Percentiles rank a stretch among this genome's conserved stretches.
Conservation (phyloP, 2,113 vertebrate genomes). For the Thymallus thymallus region DNA sequence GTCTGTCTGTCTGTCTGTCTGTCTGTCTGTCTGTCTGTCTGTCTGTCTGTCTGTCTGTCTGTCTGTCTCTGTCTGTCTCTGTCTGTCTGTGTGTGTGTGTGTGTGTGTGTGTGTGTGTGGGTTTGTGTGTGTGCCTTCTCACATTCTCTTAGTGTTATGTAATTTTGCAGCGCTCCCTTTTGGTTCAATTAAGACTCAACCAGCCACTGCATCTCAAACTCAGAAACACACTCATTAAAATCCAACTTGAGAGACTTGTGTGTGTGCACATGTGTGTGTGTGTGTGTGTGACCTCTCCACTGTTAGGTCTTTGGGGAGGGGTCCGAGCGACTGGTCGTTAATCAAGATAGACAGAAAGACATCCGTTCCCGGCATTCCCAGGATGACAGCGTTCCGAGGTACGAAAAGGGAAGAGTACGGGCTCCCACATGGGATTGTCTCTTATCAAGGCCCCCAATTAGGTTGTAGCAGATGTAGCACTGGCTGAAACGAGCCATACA, state of each 20-base stretch:
- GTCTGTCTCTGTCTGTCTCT: constrained; percentile 41
- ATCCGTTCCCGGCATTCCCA: constrained; percentile 35
- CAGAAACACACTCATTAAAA: constrained; percentile 48
- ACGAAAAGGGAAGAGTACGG: constrained; percentile 1
- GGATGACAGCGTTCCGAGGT: constrained; percentile 41
- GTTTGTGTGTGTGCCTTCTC: background rate
- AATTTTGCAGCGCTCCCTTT: constrained; percentile 26
- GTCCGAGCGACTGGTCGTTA: constrained; percentile 61
- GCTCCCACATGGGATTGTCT: background rate
- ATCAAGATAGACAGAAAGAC: constrained; percentile 63
- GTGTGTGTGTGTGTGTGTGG: background rate
- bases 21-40: constrained; percentile 37
- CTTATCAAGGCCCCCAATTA: constrained; percentile 52
- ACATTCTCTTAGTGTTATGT: constrained; percentile 3
- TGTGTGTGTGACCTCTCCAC: constrained; percentile 24
- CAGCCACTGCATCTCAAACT: background rate
- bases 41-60: constrained; percentile 40
- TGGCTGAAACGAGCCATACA: background rate
- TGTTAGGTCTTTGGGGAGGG: constrained; percentile 51
- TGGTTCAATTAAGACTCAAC: constrained; percentile 29
- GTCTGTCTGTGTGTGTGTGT: no score
- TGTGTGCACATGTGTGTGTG: constrained; percentile 2
- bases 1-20: no score
- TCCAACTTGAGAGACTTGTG: background rate
- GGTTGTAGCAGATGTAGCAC: constrained; percentile 26